Evolutionary conservation across 2,113 vertebrate species (phyloP), one percentile per base, ranked within the genome.

Genomic region (Sisor rabdophorus): DNA sequence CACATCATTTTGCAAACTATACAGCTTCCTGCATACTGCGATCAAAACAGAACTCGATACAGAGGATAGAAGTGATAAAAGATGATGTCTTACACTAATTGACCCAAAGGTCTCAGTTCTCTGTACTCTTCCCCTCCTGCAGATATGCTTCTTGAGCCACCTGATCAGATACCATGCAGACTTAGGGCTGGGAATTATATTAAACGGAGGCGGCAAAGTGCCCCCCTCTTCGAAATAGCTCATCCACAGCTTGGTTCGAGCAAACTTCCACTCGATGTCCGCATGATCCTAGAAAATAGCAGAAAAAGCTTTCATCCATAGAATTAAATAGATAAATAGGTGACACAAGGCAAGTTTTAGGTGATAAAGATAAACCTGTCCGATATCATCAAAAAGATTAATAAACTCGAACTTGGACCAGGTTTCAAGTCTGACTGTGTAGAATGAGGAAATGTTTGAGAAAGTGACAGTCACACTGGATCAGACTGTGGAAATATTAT

Each of bases 231-330:
- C 97, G 85, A 99, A 99, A 83, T 99, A 99, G 86, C 97, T 99
- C 96, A 99, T 99, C 97, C 97, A 99, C 77, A 99, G 92, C 88
- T 99, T 99, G 17, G 97, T 99, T 87, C 97, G 89, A 86, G 97
- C 97, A 88, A 99, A 99, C 85, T 99, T 99, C 97, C 97, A 99
- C 84, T 99, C 97, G 36, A 99, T 99, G 79, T 99, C 97, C 54
- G 97, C 96, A 71, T 99, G 97, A 86, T 99, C 97, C 97, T 99
- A 86, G 55, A 85, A 53, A 60, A 15, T 19, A 59, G 17, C n/a
- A 71, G 20, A 30, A 63, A 54, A 48, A 28, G 12, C n/a, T 48
- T 20, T 52, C n/a, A 48, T 61, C 69, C 28, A 36, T 44, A 17
- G 15, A 55, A 84, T 53, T 60, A 55, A 82, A 44, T 54, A 22